Evolutionary conservation across 2,797 vertebrate species (phyloP), one percentile per base, ranked within the genome.

Genomic region (Micromesistius poutassou): DNA sequence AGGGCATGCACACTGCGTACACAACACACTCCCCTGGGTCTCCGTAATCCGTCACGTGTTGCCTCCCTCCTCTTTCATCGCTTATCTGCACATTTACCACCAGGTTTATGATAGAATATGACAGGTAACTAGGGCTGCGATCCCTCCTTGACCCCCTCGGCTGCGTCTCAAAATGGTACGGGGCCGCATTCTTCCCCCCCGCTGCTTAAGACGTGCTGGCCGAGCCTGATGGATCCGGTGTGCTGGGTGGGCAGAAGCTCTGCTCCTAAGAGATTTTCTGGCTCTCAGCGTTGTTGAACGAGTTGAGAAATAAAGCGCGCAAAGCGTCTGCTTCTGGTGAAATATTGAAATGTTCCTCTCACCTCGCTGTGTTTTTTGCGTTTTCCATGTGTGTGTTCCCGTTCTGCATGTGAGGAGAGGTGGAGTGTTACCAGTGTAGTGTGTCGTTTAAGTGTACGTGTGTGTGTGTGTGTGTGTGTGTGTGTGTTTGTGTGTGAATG

Each of bases 31-130:
- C 90, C 86, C 81, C 85, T 77, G 77, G 84, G 74, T 82, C 90
- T 87, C 81, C 78, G 81, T 87, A 88, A 90, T 87, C 84, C 87
- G 86, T 86, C 76, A 83, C 89, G 86, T 86, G 83, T 77, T 89
- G 81, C 87, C 89, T 86, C 87, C 92, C 86, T 90, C 87, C 89
- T 86, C 87, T 92, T 87, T 90, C 88, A 90, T 87, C 79, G 85
- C 92, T 93, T 93, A 94, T 93, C 91, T 91, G 78, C 87, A 78
- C 83, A 81, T 91, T 93, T 92, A 93, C 93, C 91, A 90, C 85
- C 81, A 40, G 89, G 87, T 92, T 92, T 90, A 91, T 92, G 92
- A 93, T 93, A 91, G 92, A 85, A 68, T 74, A 89, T 91, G 91
- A 93, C 89, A 92, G 91, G 88, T 91, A 91, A 84, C 88, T 85